Base-by-base conservation (phyloP, 1,140 invertebrate genomes). In the Drosophila tropicalis region DNA sequence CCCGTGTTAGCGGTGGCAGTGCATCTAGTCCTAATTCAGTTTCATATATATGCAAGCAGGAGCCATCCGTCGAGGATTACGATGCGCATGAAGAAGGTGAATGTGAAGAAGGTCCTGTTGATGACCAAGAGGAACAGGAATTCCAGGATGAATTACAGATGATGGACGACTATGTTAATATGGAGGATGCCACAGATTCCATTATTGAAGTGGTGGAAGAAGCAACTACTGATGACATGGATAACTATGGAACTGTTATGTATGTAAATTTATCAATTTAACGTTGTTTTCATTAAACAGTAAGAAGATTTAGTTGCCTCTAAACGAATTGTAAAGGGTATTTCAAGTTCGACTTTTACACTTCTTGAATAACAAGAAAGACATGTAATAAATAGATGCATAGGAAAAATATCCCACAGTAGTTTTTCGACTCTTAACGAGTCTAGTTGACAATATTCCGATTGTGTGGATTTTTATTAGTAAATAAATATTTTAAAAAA, bases 191-290 rank as follows among this genome's bases (percentile, higher is more conserved):
- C 54, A 57, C 83, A 15, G 84, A 89, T 67, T 69, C 76, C 12
- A 89, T 89, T 17, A 89, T 89, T 15, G 84, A 89, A 47, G 84
- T 90, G 4, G 80, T 89, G 5, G 84, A 81, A 22, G 84, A 89
- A 58, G 70, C 65, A 15, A 32, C 70, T 10, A 32, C 70, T 9
- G 85, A 79, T 29, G 76, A 89, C 3, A 63, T 84, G 22, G 84
- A 89, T 3, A 67, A 55, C 61, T 89, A 90, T 19, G 77, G 70
- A 9, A 25, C 62, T 15, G 67, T 84, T 57, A 77, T 78, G 84
- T 89, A 80, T 65, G 84, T 87, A 25, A 19, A 40, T n/a, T 2
- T 2, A 15, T 9, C 17, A 44, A 25, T 15, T 6, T 29, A 29
- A 29, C 0, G 3, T 6, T 5, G 6, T 29, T 29, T 29, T 1